phyloP scores from a whole-genome alignment of 2,888 invertebrate species.

The Gibbula magus region DNA sequence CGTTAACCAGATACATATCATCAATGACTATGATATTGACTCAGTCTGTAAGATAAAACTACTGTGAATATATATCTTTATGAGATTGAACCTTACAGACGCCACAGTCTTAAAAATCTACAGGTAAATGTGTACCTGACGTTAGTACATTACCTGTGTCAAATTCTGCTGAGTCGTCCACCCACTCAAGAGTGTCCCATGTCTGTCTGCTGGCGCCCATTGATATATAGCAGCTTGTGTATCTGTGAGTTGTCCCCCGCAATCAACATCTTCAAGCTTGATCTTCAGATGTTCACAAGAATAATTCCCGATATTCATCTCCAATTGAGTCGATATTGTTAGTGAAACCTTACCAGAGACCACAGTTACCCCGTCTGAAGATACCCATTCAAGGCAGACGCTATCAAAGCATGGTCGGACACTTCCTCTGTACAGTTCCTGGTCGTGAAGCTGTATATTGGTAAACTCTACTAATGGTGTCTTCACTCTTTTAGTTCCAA shows the following conservation, averaged over 20 bases:
- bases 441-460: not conserved
- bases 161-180: not conserved
- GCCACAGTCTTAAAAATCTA: too few relatives aligned
- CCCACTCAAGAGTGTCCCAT: not conserved
- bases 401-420: slow-evolving; percentile 18
- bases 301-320: too few relatives aligned
- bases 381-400: not conserved
- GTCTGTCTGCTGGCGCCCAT: not conserved
- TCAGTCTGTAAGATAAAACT: too few relatives aligned
- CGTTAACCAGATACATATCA: too few relatives aligned
- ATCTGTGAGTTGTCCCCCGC: not conserved
- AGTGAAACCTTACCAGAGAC: not conserved
- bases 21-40: too few relatives aligned
- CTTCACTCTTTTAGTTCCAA: not conserved
- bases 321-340: not conserved
- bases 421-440: not conserved
- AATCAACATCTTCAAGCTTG: not conserved
- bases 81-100: too few relatives aligned
- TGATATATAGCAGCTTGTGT: not conserved
- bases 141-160: too few relatives aligned
- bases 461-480: not conserved
- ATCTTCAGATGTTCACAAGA: not conserved
- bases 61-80: too few relatives aligned
- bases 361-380: not conserved
- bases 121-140: too few relatives aligned